A percentile compares a stretch with the other conserved stretches of the same genome.
These are phyloP conservation scores for Sycophila texana DNA, from an alignment of 2,888 invertebrate genomes.

Conservation along the genomic window DNA sequence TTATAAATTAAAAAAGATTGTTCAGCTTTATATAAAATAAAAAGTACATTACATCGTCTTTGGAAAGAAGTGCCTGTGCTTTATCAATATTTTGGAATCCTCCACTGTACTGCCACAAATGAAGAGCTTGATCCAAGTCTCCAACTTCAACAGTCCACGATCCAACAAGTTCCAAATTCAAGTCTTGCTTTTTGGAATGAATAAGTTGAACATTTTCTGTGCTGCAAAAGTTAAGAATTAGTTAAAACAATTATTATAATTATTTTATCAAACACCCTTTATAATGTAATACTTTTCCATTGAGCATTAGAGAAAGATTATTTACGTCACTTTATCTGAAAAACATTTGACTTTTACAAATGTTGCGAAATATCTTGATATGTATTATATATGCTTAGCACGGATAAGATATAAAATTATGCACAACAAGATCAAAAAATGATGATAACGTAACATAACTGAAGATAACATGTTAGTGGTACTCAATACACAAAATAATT, in stretches of 20 bases:
- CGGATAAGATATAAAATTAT: slow-evolving; percentile 34
- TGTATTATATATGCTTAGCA: slow-evolving; percentile 4
- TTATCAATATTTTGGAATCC: slow-evolving; percentile 93
- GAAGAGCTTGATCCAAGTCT: slow-evolving; percentile 97
- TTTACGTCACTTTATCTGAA: slow-evolving; percentile 35
- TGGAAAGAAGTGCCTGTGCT: slow-evolving; percentile 82
- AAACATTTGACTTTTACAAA: slow-evolving; percentile 38
- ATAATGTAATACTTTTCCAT: background rate
- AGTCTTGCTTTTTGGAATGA: slow-evolving; percentile 82
- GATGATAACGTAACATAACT: background rate
- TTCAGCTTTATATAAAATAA: background rate
- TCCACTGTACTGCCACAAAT: slow-evolving; percentile 95
- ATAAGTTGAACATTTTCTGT: slow-evolving; percentile 88
- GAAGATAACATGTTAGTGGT: too few relatives aligned
- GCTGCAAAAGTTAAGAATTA: slow-evolving; percentile 75
- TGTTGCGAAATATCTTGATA: slow-evolving; percentile 22
- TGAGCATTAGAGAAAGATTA: background rate
- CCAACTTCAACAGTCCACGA: slow-evolving; percentile 98
- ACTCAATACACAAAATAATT: too few relatives aligned
- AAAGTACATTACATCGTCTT: slow-evolving; percentile 79
- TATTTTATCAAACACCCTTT: slow-evolving; percentile 3
- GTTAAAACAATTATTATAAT: slow-evolving; percentile 23
- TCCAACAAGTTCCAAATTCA: slow-evolving; percentile 91
- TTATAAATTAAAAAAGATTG: slow-evolving; percentile 9
- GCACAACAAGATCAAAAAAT: background rate